Percentiles rank a stretch among this genome's conserved stretches.
phyloP scores from a whole-genome alignment of 1,140 invertebrate genomes.

The Orius insidiosus region DNA sequence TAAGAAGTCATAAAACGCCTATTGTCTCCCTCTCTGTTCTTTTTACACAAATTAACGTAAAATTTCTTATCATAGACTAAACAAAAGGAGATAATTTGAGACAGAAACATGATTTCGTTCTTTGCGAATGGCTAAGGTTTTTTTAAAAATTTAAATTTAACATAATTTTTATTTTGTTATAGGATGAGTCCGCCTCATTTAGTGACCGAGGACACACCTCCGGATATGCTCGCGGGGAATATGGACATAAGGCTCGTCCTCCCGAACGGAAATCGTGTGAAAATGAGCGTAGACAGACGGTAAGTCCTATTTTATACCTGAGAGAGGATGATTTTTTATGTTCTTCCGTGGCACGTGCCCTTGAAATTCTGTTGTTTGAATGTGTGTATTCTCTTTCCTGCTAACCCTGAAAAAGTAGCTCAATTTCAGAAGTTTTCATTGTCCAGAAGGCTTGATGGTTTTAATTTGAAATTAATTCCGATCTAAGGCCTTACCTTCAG shows the following conservation, averaged over 20 bases:
- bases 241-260: slow-evolving; percentile 55
- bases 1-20: no score
- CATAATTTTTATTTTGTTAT: background rate
- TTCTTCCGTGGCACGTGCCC: background rate
- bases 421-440: background rate
- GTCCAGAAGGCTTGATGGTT: background rate
- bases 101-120: no score
- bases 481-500: no score
- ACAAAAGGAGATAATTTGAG: no score
- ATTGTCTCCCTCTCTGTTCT: no score
- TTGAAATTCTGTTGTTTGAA: slow-evolving; percentile 3
- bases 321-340: background rate
- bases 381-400: background rate
- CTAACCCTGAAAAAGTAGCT: background rate
- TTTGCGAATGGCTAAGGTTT: no score
- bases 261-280: slow-evolving; percentile 40
- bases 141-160: no score
- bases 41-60: no score
- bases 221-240: slow-evolving; percentile 54
- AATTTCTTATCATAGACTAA: no score
- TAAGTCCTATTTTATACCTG: slow-evolving; percentile 24
- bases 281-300: slow-evolving; percentile 51
- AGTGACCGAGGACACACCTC: slow-evolving; percentile 54
- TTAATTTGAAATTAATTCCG: no score
- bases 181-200: slow-evolving; percentile 31